Conservation (phyloP, 2,113 vertebrate species). For the Xiphophorus hellerii region DNA sequence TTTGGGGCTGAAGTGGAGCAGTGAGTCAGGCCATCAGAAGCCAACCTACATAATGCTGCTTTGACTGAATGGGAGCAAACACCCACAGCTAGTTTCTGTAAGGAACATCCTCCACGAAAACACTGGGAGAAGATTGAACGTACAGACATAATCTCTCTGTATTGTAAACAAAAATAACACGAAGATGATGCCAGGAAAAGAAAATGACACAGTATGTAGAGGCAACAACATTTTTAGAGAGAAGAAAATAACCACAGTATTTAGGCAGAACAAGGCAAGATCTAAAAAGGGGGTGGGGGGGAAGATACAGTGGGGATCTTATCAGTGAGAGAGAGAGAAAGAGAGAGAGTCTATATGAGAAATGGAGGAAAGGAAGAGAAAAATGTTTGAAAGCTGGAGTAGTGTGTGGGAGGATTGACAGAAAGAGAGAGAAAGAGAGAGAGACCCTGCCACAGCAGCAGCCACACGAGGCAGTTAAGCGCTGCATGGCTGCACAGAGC, state of each 20-base stretch:
- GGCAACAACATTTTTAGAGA: not conserved
- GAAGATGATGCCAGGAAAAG: not conserved
- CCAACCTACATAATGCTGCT: not conserved
- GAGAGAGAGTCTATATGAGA: not conserved
- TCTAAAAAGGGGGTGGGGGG: not conserved
- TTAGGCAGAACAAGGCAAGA: not conserved
- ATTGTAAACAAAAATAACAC: not conserved
- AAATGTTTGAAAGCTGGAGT: not conserved
- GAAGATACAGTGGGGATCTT: not conserved
- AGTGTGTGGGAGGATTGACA: not conserved
- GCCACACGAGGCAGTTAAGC: not conserved
- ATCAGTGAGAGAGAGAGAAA: not conserved
- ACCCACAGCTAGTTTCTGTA: not conserved
- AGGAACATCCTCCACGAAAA: not conserved
- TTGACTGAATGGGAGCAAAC: slow-evolving; percentile 16
- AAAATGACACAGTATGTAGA: not conserved
- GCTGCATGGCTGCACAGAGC: not conserved
- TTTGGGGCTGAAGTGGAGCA: not conserved
- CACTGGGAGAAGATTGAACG: not conserved
- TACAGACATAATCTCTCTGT: not conserved
- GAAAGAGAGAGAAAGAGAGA: no score
- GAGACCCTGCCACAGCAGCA: not conserved
- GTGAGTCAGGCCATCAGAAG: slow-evolving; percentile 3
- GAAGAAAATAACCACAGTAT: not conserved
- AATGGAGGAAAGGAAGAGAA: not conserved